Percentiles rank a stretch among this genome's conserved stretches.
Evolutionary conservation across 2,797 vertebrate species (phyloP).

Genomic region (Cynodonichthys magdalenae): DNA sequence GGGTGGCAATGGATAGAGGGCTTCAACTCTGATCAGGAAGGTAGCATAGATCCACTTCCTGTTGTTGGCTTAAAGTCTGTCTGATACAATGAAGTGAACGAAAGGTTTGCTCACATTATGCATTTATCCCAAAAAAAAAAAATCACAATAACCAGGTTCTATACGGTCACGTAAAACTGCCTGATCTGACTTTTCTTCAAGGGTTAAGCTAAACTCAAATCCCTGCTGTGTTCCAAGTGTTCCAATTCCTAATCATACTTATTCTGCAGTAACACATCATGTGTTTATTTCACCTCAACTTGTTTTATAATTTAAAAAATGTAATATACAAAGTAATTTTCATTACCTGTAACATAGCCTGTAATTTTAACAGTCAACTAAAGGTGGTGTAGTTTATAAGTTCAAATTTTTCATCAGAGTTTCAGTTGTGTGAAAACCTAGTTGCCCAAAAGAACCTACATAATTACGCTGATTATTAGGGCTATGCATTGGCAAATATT

Average conservation of each 20-base stretch:
- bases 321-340: no score
- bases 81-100: slow-evolving; percentile 36
- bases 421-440: no score
- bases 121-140: slow-evolving; percentile 5
- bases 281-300: no score
- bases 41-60: slow-evolving; percentile 64
- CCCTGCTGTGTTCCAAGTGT: neutral
- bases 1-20: neutral
- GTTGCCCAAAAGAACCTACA: neutral
- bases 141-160: slow-evolving; percentile 10
- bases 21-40: slow-evolving; percentile 49
- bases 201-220: neutral
- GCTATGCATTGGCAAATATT: no score
- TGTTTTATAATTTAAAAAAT: no score
- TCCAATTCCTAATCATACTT: neutral
- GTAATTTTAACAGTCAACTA: no score
- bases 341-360: no score
- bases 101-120: slow-evolving; percentile 21
- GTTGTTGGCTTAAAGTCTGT: slow-evolving; percentile 51
- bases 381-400: no score
- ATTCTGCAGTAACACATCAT: neutral
- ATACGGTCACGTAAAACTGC: slow-evolving; percentile 15
- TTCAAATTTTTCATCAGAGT: no score
- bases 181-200: neutral
- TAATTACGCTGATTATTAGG: neutral